These are phyloP conservation scores for Sarcophaga subvicina DNA, from an alignment of 2,888 invertebrate genomes.

Conservation along the genomic window DNA sequence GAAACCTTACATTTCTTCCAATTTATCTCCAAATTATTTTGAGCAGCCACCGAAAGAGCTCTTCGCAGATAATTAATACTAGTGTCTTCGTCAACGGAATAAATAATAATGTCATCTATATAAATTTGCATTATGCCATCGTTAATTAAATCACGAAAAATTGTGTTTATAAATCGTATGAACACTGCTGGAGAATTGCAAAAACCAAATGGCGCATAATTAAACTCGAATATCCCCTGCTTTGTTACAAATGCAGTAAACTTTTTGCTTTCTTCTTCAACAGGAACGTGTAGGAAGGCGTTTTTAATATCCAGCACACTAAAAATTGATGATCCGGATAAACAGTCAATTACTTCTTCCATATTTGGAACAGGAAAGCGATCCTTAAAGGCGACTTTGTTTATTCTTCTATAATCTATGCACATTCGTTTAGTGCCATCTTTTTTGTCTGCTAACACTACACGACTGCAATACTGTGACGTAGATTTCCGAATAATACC, in stretches of 20 bases:
- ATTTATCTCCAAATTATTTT: slow-evolving; percentile 62
- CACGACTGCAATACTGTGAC: slow-evolving; percentile 8
- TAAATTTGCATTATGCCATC: slow-evolving; percentile 52
- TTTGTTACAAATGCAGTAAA: slow-evolving; percentile 46
- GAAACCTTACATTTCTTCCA: slow-evolving; percentile 66
- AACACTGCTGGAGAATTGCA: neutral
- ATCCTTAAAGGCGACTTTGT: slow-evolving; percentile 34
- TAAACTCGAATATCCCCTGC: slow-evolving; percentile 51
- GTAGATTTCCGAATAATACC: slow-evolving; percentile 52
- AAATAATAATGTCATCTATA: slow-evolving; percentile 60
- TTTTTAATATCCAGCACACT: slow-evolving; percentile 29
- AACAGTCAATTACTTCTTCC: neutral
- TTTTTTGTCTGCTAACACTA: slow-evolving; percentile 58
- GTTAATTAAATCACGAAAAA: neutral
- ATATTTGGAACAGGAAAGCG: slow-evolving; percentile 6
- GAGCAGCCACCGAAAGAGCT: slow-evolving; percentile 45
- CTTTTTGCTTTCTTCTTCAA: slow-evolving; percentile 51
- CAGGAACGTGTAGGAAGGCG: slow-evolving; percentile 51
- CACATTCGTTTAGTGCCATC: slow-evolving; percentile 48
- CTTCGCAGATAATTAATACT: slow-evolving; percentile 40
- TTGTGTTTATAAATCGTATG: slow-evolving; percentile 1
- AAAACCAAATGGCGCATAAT: neutral
- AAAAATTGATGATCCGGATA: slow-evolving; percentile 36
- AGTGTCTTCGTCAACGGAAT: slow-evolving; percentile 53
- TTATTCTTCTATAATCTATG: slow-evolving; percentile 50